These are phyloP conservation scores for Habrosyne pyritoides DNA, from an alignment of 2,888 invertebrate species.

Conservation along the genomic window DNA sequence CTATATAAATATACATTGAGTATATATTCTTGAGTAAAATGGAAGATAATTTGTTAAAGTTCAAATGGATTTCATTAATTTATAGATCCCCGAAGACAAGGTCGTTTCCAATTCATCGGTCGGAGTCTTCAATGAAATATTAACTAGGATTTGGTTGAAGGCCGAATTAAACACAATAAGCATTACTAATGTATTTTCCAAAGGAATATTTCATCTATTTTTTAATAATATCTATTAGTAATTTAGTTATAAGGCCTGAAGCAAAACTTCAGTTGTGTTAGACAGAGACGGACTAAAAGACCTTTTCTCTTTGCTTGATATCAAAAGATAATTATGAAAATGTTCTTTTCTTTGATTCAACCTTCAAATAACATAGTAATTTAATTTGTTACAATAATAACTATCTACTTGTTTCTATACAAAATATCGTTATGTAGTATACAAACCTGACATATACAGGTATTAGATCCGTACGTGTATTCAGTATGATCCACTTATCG, in stretches of 20 bases:
- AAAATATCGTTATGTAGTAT: too few relatives aligned
- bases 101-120: background rate
- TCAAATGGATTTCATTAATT: background rate
- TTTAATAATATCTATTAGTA: background rate
- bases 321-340: too few relatives aligned
- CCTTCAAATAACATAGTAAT: too few relatives aligned
- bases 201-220: too few relatives aligned
- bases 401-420: too few relatives aligned
- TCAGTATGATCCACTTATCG: constrained; percentile 6
- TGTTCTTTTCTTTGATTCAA: too few relatives aligned
- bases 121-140: background rate
- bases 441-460: background rate
- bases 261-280: too few relatives aligned
- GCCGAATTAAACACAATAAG: background rate
- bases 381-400: too few relatives aligned
- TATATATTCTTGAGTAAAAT: background rate
- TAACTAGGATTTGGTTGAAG: background rate
- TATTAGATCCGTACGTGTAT: background rate
- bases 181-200: background rate
- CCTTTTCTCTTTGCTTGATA: too few relatives aligned
- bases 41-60: background rate
- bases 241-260: too few relatives aligned
- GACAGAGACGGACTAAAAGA: too few relatives aligned
- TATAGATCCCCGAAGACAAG: background rate
- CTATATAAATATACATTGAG: too few relatives aligned